A percentile compares a stretch with the other conserved stretches of the same genome.
Evolutionary conservation across 2,888 invertebrate genomes (phyloP).

Genomic region (Bhutanitis thaidina): DNA sequence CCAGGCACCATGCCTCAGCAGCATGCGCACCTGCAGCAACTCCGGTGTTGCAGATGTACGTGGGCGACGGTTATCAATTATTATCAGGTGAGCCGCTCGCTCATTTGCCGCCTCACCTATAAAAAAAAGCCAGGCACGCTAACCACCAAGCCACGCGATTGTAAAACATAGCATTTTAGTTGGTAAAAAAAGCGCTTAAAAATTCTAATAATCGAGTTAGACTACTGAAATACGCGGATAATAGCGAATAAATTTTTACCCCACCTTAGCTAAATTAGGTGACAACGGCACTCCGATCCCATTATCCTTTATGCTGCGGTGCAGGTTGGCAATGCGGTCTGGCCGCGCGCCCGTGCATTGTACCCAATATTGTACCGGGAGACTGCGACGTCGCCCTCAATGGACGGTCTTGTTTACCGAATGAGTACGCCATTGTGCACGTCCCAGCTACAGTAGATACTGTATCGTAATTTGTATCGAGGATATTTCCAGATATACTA

Average conservation of each 20-base stretch:
- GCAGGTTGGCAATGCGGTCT: slow-evolving; percentile 17
- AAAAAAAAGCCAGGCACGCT: too few relatives aligned
- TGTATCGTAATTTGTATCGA: neutral
- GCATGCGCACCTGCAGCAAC: too few relatives aligned
- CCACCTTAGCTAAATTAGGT: slow-evolving; percentile 3
- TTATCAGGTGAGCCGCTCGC: too few relatives aligned
- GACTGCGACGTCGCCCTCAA: slow-evolving; percentile 1
- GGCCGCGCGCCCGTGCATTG: slow-evolving; percentile 14
- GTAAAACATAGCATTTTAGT: too few relatives aligned
- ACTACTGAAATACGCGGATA: too few relatives aligned
- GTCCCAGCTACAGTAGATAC: neutral
- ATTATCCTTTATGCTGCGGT: slow-evolving; percentile 4
- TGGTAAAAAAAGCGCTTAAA: too few relatives aligned
- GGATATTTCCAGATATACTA: neutral
- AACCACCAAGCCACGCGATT: too few relatives aligned
- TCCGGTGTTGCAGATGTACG: too few relatives aligned
- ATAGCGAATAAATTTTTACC: neutral
- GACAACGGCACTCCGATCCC: slow-evolving; percentile 1
- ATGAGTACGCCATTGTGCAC: neutral
- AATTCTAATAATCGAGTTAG: too few relatives aligned
- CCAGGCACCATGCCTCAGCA: too few relatives aligned
- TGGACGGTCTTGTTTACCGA: slow-evolving; percentile 10
- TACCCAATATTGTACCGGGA: slow-evolving; percentile 7
- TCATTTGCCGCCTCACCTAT: too few relatives aligned
- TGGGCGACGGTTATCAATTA: too few relatives aligned